Evolutionary conservation across 2,113 vertebrate genomes (phyloP).

Genomic region (Ailuropoda melanoleuca): DNA sequence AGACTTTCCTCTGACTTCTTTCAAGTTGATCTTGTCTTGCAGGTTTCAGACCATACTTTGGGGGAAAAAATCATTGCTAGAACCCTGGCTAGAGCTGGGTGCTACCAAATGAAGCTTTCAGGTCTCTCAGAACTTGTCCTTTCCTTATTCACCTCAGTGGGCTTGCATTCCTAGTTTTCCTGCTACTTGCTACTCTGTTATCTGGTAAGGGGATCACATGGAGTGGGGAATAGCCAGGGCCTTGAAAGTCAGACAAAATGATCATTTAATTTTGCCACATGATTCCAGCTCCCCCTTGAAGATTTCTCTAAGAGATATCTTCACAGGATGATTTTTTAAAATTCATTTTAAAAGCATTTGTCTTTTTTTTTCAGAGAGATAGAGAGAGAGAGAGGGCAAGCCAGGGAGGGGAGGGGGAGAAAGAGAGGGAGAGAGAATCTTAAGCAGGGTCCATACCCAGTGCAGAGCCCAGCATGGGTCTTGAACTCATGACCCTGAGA

Average conservation of each 20-base stretch:
- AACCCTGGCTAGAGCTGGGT: background rate
- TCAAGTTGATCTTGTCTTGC: background rate
- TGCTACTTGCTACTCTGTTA: background rate
- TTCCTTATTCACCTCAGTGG: background rate
- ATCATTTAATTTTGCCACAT: background rate
- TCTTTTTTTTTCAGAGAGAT: background rate
- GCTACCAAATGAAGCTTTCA: background rate
- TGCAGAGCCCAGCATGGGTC: background rate
- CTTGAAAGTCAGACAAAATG: background rate
- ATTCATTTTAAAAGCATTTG: background rate
- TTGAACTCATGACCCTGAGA: background rate
- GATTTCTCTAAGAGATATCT: background rate
- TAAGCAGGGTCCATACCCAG: background rate
- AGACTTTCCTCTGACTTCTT: background rate
- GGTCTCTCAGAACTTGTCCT: background rate
- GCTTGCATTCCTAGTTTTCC: background rate
- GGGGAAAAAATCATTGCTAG: background rate
- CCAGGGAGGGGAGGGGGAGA: background rate
- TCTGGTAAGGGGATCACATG: background rate
- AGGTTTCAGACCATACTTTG: background rate
- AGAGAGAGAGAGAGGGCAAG: background rate
- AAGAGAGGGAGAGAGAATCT: background rate
- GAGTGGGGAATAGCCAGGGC: background rate
- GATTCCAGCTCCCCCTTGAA: background rate
- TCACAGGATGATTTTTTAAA: background rate